These are phyloP conservation scores for Benthosema pterotum DNA, from an alignment of 2,797 vertebrate species.

Conservation along the genomic window DNA sequence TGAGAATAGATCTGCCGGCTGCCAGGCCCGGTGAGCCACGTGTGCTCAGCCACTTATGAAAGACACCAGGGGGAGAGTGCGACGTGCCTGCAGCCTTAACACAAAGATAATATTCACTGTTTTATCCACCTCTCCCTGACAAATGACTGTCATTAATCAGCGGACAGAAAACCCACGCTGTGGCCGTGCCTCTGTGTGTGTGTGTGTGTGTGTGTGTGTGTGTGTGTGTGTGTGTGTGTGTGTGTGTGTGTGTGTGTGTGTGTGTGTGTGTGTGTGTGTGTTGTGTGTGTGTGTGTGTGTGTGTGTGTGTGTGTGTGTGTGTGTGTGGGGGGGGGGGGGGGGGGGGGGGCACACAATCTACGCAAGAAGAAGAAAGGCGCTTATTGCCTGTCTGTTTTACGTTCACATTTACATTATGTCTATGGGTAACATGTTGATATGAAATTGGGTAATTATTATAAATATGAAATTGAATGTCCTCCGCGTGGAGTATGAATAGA, in stretches of 20 bases:
- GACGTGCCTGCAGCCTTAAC: conserved; percentile 68
- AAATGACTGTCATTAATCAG: conserved; percentile 81
- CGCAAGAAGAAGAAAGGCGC: conserved; percentile 29
- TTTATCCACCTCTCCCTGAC: conserved; percentile 77
- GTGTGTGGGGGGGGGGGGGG: not conserved
- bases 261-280: conserved; percentile 3
- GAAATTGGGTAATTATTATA: not conserved
- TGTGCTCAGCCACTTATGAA: conserved; percentile 77
- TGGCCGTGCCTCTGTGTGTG: conserved; percentile 19
- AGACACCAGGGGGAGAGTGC: conserved; percentile 63
- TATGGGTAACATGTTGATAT: not conserved
- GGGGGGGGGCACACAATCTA: conserved; percentile 24
- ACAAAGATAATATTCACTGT: conserved; percentile 79
- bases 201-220: conserved; percentile 19
- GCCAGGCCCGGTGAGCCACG: conserved; percentile 52
- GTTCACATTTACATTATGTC: conserved; percentile 16
- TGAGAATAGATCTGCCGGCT: conserved; percentile 76
- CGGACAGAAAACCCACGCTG: conserved; percentile 33
- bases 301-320: conserved; percentile 1
- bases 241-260: conserved; percentile 3
- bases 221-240: conserved; percentile 13
- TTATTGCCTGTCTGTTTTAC: conserved; percentile 11
- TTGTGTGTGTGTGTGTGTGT: not conserved
- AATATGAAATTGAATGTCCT: not conserved
- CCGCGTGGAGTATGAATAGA: conserved; percentile 5